Percentiles rank a stretch among this genome's conserved stretches.
Conservation (phyloP, 2,888 invertebrate species). For the Clostera curtula region DNA sequence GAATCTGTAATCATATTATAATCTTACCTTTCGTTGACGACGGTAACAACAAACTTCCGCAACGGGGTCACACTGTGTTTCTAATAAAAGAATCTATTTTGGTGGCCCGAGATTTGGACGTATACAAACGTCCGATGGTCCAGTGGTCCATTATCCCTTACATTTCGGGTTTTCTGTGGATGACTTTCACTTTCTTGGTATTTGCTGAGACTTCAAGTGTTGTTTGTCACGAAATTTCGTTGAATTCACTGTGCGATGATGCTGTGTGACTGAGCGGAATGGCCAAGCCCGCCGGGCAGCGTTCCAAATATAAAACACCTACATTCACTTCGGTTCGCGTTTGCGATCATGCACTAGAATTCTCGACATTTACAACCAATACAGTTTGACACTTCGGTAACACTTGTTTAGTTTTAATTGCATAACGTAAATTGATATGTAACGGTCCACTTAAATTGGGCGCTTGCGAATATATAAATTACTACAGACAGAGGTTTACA, state of each 20-base stretch:
- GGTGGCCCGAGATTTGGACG: constrained; percentile 33
- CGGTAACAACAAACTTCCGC: constrained; percentile 40
- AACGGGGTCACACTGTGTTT: constrained; percentile 50
- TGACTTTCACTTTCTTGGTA: no score
- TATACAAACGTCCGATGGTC: constrained; percentile 43
- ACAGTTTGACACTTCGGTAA: constrained; percentile 22
- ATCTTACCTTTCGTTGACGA: constrained; percentile 52
- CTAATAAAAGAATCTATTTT: constrained; percentile 72
- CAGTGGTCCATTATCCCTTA: constrained; percentile 40
- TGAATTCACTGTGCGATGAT: constrained; percentile 39
- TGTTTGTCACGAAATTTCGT: constrained; percentile 33
- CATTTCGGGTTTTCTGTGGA: no score
- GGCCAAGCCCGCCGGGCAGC: constrained; percentile 56
- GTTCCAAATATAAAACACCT: constrained; percentile 67
- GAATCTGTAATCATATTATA: constrained; percentile 30
- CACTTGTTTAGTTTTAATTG: background rate
- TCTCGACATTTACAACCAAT: constrained; percentile 24
- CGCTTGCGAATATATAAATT: no score
- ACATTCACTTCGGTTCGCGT: constrained; percentile 43
- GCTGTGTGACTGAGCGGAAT: constrained; percentile 43
- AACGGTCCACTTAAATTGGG: no score
- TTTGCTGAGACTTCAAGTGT: no score
- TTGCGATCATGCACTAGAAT: constrained; percentile 33
- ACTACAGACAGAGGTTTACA: no score
- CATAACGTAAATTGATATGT: background rate